Percentiles rank a stretch among this genome's conserved stretches.
These are phyloP conservation scores for Nyleta sp. DNA, from an alignment of 2,888 invertebrate species.

Conservation along the genomic window DNA sequence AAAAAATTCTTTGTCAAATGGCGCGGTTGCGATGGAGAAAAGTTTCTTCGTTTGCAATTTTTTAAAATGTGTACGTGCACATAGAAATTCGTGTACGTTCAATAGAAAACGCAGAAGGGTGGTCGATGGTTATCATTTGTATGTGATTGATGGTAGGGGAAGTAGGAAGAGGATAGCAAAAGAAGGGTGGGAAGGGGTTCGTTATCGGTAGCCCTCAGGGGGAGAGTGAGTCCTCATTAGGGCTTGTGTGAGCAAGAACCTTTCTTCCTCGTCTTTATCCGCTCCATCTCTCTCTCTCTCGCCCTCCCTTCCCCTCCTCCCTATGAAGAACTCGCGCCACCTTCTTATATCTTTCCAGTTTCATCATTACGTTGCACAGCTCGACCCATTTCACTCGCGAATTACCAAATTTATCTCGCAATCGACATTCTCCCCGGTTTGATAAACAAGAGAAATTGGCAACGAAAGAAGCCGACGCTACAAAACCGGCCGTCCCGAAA, in stretches of 20 bases:
- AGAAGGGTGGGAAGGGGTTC: conserved; percentile 70
- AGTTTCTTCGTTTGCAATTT: conserved; percentile 44
- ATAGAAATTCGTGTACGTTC: conserved; percentile 58
- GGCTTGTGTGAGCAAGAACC: conserved; percentile 73
- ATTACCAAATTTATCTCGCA: conserved; percentile 33
- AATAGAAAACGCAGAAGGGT: conserved; percentile 62
- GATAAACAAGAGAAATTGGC: conserved; percentile 28
- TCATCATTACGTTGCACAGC: conserved; percentile 34
- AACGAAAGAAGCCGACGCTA: conserved; percentile 34
- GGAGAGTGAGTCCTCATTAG: conserved; percentile 76
- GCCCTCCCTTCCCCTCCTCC: conserved; percentile 39
- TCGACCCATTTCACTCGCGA: background rate
- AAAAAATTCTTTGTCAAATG: conserved; percentile 23
- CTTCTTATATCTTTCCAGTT: conserved; percentile 52
- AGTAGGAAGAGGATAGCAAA: conserved; percentile 60
- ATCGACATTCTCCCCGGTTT: conserved; percentile 11
- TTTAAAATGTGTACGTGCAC: conserved; percentile 47
- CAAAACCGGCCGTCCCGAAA: conserved; percentile 64
- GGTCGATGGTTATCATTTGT: conserved; percentile 73
- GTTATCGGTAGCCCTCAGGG: conserved; percentile 76
- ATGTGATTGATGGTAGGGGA: conserved; percentile 70
- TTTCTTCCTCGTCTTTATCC: conserved; percentile 43
- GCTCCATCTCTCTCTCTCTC: conserved; percentile 42
- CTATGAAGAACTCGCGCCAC: conserved; percentile 34
- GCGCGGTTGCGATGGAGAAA: conserved; percentile 10